Conservation (phyloP, 1,140 invertebrate genomes). For the Halictus rubicundus region DNA sequence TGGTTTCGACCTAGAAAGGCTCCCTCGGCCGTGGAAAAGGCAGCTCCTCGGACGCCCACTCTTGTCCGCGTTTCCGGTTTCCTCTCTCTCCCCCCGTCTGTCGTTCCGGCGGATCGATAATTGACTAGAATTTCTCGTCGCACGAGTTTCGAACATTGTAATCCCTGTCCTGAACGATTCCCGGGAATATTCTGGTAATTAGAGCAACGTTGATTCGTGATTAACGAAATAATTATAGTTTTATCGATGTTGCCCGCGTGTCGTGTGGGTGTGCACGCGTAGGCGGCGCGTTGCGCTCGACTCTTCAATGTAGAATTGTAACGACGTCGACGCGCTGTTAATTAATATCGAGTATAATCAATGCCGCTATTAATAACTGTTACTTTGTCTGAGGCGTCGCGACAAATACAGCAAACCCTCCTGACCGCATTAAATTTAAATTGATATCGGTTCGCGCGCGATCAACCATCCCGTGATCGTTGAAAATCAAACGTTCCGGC, state of each 20-base stretch:
- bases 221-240: too few species aligned
- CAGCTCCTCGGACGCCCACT: slow-evolving; percentile 5
- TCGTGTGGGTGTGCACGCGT: not conserved
- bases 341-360: slow-evolving; percentile 35
- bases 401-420: slow-evolving; percentile 4
- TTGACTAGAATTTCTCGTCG: not conserved
- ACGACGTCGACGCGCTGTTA: slow-evolving; percentile 10
- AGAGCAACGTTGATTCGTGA: not conserved
- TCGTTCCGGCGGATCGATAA: not conserved
- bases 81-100: not conserved
- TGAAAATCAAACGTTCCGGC: not conserved
- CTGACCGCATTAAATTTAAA: slow-evolving; percentile 27
- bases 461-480: not conserved
- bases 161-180: too few species aligned
- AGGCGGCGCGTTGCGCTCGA: not conserved
- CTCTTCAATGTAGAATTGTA: not conserved
- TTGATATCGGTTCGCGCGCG: slow-evolving; percentile 17
- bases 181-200: too few species aligned
- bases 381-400: slow-evolving; percentile 26
- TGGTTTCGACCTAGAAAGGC: slow-evolving; percentile 46
- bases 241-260: not conserved
- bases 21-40: slow-evolving; percentile 29
- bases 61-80: slow-evolving; percentile 15
- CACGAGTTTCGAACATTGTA: not conserved
- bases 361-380: slow-evolving; percentile 22